These are phyloP conservation scores for Brachionus sp. DNA, from an alignment of 1,140 invertebrate species.

Conservation along the genomic window DNA sequence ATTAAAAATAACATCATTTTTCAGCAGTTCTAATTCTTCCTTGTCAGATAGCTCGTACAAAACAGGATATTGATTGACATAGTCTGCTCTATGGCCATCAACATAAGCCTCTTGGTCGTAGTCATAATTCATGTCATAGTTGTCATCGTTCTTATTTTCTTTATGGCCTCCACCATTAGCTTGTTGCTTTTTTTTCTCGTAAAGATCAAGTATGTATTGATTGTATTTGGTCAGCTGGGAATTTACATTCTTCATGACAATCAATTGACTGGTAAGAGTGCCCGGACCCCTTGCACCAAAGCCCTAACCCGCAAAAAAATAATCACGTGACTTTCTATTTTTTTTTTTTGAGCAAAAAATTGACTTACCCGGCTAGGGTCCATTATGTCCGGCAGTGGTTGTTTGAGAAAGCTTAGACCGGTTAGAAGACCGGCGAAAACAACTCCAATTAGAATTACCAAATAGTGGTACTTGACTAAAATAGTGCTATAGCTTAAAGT, in stretches of 20 bases:
- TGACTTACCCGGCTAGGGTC: constrained; percentile 10
- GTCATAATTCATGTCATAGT: background rate
- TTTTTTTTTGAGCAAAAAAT: background rate
- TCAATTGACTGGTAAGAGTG: constrained; percentile 26
- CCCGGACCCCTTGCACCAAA: constrained; percentile 30
- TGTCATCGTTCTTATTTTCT: background rate
- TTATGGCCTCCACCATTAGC: background rate
- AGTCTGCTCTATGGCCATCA: background rate
- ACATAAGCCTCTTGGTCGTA: background rate
- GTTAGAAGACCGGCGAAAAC: background rate
- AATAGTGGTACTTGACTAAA: constrained; percentile 34
- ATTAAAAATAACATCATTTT: background rate
- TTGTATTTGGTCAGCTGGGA: constrained; percentile 18
- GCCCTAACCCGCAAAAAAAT: background rate
- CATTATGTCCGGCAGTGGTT: constrained; percentile 10
- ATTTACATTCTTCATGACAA: constrained; percentile 42
- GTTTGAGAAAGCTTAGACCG: constrained; percentile 15
- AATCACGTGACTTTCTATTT: background rate
- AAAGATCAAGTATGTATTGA: background rate
- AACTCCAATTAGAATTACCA: background rate
- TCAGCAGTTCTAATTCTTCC: background rate
- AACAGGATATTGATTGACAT: background rate
- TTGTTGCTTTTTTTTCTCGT: constrained; percentile 10
- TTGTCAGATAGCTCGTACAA: background rate
- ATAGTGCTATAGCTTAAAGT: constrained; percentile 14